A percentile compares a stretch with the other conserved stretches of the same genome.
These are phyloP conservation scores for Eretmocerus hayati DNA, from an alignment of 2,888 invertebrate genomes.

Conservation along the genomic window DNA sequence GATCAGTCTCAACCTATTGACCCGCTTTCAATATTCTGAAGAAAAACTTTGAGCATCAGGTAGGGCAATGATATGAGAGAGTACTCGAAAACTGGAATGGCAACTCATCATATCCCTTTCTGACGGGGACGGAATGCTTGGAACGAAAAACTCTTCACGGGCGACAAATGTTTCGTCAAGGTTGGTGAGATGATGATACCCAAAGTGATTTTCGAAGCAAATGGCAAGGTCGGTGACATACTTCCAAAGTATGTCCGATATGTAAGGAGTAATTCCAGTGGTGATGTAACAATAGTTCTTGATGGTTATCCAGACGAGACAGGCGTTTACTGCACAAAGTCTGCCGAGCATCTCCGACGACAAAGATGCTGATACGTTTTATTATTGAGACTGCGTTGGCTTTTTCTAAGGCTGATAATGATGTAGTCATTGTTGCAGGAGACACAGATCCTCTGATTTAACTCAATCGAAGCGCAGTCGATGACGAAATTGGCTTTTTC, in stretches of 20 bases:
- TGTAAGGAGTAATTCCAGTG: conserved; percentile 17
- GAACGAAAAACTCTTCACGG: conserved; percentile 20
- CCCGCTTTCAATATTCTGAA: conserved; percentile 30
- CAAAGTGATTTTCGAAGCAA: conserved; percentile 34
- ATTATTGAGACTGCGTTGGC: conserved; percentile 14
- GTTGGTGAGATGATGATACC: conserved; percentile 34
- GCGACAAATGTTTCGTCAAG: conserved; percentile 24
- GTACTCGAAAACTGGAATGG: conserved; percentile 24
- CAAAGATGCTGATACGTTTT: conserved; percentile 15
- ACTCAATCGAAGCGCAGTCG: conserved; percentile 4
- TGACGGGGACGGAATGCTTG: conserved; percentile 17
- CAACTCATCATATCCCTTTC: conserved; percentile 18
- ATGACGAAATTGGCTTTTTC: background rate
- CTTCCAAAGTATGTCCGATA: conserved; percentile 25
- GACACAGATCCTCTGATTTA: conserved; percentile 32
- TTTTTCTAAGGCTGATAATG: background rate
- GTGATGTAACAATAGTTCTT: conserved; percentile 10
- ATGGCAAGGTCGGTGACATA: conserved; percentile 25
- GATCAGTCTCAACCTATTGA: background rate
- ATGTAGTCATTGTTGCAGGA: conserved; percentile 22
- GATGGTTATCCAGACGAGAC: conserved; percentile 15
- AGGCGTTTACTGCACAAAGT: conserved; percentile 23
- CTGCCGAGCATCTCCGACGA: conserved; percentile 26
- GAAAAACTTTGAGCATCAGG: conserved; percentile 30
- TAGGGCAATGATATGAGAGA: conserved; percentile 27